phyloP scores from a whole-genome alignment of 2,113 vertebrate genomes.

The Leucopsar rothschildi region DNA sequence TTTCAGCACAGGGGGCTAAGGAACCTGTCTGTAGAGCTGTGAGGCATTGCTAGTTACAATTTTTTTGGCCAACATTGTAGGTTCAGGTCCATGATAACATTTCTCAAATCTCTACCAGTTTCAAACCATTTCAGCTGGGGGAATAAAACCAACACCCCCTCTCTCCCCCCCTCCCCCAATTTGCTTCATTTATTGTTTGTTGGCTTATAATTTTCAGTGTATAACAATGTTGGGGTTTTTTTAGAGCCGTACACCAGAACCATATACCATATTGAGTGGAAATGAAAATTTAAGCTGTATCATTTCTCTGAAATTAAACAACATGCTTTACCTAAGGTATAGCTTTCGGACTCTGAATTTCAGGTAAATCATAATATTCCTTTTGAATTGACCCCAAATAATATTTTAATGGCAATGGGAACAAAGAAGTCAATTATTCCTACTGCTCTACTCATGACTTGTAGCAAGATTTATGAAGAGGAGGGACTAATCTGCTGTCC shows the following conservation, averaged over 20 bases:
- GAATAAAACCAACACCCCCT: neutral
- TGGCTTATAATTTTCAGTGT: neutral
- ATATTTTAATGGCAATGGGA: neutral
- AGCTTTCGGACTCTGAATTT: neutral
- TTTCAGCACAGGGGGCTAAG: neutral
- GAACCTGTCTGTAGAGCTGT: neutral
- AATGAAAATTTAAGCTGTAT: neutral
- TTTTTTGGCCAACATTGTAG: neutral
- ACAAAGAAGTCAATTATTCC: neutral
- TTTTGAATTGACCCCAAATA: neutral
- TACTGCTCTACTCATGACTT: neutral
- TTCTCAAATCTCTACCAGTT: neutral
- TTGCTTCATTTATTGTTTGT: neutral
- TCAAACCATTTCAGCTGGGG: neutral
- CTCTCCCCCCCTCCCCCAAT: accelerated
- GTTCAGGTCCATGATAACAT: neutral
- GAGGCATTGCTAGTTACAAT: neutral
- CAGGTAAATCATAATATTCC: neutral
- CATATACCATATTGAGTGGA: neutral
- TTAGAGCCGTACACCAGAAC: neutral
- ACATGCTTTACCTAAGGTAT: neutral
- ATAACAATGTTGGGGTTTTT: neutral
- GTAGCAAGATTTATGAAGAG: neutral
- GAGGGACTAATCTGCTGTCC: neutral
- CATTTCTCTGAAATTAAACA: neutral